Conservation (phyloP, 2,797 vertebrate species). For the Cryptoblepharus egeriae region DNA sequence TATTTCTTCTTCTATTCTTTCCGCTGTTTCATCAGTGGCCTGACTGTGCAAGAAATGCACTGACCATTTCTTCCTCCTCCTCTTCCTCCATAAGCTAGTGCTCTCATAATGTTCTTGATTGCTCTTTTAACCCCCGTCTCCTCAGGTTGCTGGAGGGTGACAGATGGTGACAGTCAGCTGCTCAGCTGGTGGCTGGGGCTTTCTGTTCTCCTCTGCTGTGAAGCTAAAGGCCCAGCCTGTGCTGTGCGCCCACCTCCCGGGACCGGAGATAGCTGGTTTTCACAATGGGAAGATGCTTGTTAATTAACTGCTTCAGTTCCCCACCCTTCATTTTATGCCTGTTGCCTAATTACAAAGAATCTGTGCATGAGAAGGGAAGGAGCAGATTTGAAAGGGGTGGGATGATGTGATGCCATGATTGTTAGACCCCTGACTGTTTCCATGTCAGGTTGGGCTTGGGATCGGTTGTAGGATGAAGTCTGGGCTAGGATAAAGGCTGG, state of each 20-base stretch:
- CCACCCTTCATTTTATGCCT: slow-evolving; percentile 14
- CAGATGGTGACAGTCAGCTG: slow-evolving; percentile 59
- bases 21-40: neutral
- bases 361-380: neutral
- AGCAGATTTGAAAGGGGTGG: neutral
- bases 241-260: neutral
- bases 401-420: neutral
- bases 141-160: slow-evolving; percentile 1
- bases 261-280: slow-evolving; percentile 40
- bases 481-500: fast-evolving
- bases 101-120: slow-evolving; percentile 18
- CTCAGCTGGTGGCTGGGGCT: slow-evolving; percentile 56
- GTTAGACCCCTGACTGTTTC: neutral
- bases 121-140: slow-evolving; percentile 35
- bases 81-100: neutral
- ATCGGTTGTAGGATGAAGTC: neutral
- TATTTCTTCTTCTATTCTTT: no score
- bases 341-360: slow-evolving; percentile 8
- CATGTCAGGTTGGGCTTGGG: neutral
- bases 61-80: slow-evolving; percentile 2
- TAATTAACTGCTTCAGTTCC: slow-evolving; percentile 50
- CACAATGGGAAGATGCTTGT: neutral
- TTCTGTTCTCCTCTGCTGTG: slow-evolving; percentile 46
- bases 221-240: slow-evolving; percentile 22
- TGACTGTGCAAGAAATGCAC: neutral